A percentile compares a stretch with the other conserved stretches of the same genome.
These are phyloP conservation scores for Laothoe populi DNA, from an alignment of 2,888 invertebrate genomes.

Conservation along the genomic window DNA sequence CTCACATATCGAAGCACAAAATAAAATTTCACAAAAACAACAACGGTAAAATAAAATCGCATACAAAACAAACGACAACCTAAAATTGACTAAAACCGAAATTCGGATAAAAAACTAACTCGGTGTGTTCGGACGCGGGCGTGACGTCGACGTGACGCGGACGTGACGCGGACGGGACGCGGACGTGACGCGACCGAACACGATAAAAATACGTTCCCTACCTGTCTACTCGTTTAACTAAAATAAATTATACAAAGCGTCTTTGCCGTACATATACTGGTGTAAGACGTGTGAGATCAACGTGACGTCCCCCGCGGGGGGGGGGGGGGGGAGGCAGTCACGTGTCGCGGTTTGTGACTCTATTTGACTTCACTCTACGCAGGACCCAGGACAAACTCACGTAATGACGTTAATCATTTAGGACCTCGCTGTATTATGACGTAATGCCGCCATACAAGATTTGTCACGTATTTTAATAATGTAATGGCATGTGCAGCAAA, in stretches of 20 bases:
- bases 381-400: background rate
- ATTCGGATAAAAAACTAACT: constrained; percentile 49
- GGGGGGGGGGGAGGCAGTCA: too few relatives aligned
- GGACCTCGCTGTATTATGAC: background rate
- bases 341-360: constrained; percentile 19
- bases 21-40: constrained; percentile 76
- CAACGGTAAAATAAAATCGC: constrained; percentile 76
- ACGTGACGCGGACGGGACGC: background rate
- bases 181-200: background rate
- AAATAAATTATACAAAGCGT: constrained; percentile 42
- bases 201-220: background rate
- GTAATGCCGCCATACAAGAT: background rate
- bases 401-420: background rate
- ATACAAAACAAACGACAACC: constrained; percentile 71
- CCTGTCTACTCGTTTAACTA: constrained; percentile 23
- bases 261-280: constrained; percentile 49
- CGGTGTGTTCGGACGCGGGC: background rate
- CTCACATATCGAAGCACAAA: constrained; percentile 65
- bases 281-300: constrained; percentile 65
- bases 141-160: too few relatives aligned
- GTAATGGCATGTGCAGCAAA: too few relatives aligned
- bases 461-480: too few relatives aligned
- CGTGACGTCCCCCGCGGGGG: too few relatives aligned
- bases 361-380: too few relatives aligned
- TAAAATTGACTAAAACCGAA: constrained; percentile 57